Evolutionary conservation across 1,140 invertebrate genomes (phyloP).

Genomic region (Melitaea cinxia): DNA sequence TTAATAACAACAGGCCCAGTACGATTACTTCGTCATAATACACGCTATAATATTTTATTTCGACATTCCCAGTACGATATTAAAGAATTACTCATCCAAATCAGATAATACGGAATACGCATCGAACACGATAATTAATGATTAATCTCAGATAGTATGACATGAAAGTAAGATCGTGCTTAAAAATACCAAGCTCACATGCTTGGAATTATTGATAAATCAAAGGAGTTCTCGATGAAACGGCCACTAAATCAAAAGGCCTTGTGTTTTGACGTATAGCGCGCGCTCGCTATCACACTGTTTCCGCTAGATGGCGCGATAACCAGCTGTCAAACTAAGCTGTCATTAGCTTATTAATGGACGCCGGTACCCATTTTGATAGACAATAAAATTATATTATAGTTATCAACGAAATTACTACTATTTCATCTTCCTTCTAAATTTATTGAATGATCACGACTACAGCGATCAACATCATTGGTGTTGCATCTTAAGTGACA

Average conservation of each 20-base stretch:
- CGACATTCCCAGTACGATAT: conserved; percentile 46
- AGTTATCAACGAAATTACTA: background rate
- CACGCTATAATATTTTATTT: conserved; percentile 24
- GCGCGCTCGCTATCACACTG: conserved; percentile 65
- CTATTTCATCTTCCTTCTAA: too few species aligned
- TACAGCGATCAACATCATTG: too few species aligned
- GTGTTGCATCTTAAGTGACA: too few species aligned
- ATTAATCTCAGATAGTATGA: conserved; percentile 71
- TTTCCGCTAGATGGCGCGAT: conserved; percentile 77
- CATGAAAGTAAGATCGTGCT: conserved; percentile 78
- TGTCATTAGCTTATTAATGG: conserved; percentile 79
- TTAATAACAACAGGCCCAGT: conserved; percentile 1
- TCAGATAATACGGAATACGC: conserved; percentile 73
- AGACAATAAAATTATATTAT: conserved; percentile 38
- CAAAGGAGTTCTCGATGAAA: conserved; percentile 71
- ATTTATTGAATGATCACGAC: too few species aligned
- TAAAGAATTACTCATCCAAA: conserved; percentile 69
- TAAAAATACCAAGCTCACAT: conserved; percentile 76
- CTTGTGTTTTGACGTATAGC: conserved; percentile 75
- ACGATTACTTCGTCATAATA: conserved; percentile 26
- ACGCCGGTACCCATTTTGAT: conserved; percentile 57
- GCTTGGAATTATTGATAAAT: conserved; percentile 79
- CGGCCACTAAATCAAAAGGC: conserved; percentile 76
- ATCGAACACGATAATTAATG: conserved; percentile 76
- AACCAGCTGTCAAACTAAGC: conserved; percentile 70